Conservation (phyloP, 2,797 vertebrate species). For the Artibeus jamaicensis region DNA sequence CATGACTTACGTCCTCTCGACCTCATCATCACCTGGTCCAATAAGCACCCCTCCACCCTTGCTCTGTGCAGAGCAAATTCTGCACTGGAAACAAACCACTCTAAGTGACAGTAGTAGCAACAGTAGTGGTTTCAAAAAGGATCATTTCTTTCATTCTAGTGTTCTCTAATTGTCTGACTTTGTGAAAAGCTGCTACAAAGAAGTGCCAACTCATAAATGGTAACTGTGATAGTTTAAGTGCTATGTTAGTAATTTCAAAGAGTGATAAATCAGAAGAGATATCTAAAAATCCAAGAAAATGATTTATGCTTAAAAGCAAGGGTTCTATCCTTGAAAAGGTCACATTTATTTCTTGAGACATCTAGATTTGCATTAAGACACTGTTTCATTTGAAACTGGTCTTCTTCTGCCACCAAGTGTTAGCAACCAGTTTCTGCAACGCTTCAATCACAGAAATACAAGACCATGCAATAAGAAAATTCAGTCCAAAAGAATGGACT, state of each 20-base stretch:
- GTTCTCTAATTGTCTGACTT: background rate
- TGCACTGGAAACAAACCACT: background rate
- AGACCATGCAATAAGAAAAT: slow-evolving; percentile 1
- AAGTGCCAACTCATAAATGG: background rate
- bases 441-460: background rate
- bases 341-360: slow-evolving; percentile 14
- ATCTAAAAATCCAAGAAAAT: slow-evolving; percentile 30
- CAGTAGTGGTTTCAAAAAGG: background rate
- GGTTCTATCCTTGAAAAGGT: background rate
- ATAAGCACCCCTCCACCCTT: background rate
- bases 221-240: background rate
- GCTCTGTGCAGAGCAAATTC: background rate
- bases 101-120: background rate
- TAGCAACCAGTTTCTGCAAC: slow-evolving; percentile 5
- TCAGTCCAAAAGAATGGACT: background rate
- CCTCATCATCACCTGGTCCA: background rate
- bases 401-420: slow-evolving; percentile 66
- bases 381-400: slow-evolving; percentile 45
- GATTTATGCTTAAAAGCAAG: slow-evolving; percentile 32
- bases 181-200: background rate
- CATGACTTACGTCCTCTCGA: background rate
- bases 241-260: background rate
- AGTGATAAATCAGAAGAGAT: background rate
- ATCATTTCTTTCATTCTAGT: background rate
- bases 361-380: background rate